Evolutionary conservation across 2,888 invertebrate genomes (phyloP), one percentile per base, ranked within the genome.

Genomic region (Pherbina coryleti): DNA sequence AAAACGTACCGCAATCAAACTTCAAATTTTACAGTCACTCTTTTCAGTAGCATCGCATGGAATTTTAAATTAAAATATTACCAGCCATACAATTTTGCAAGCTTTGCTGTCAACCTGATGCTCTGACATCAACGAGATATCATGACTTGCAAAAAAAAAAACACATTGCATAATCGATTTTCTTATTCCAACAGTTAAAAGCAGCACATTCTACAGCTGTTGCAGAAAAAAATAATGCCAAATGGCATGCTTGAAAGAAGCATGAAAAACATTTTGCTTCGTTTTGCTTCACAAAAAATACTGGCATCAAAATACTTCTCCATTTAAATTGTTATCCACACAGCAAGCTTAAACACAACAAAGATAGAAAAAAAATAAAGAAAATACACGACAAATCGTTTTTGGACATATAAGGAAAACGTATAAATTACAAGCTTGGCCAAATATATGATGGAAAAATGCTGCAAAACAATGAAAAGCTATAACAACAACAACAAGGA

Each of bases 321-420:
- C 67, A 67, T 11, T 34, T n/a, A 34, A n/a, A 31, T 34, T 37
- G 66, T 34, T 37, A 9, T 14, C 28, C 66, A n/a, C n/a, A 8
- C 37, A 37, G 37, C 17, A 66, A 37, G 17, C 19, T 19, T 19
- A 19, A 44, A 4, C 37, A 37, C 8, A 7, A 19, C n/a, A 64
- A 31, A 17, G 25, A 64, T n/a, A n/a, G 34, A 31, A 31, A 64
- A 34, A 34, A 34, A 64, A 31, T n/a, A 64, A 34, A 34, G 14
- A 64, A n/a, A 34, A 44, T n/a, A 44, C 37, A 37, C 67, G 67
- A 67, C 44, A 67, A 67, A 67, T 67, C 67, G 67, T 37, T 67
- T 67, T 67, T 44, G 60, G 11, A 28, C 60, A 60, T 28, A 28
- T 28, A 67, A 67, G 44, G 22, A 67, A 67, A 67, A 67, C 44